Conservation (phyloP, 2,888 invertebrate genomes). For the Sarcophaga rosellei region DNA sequence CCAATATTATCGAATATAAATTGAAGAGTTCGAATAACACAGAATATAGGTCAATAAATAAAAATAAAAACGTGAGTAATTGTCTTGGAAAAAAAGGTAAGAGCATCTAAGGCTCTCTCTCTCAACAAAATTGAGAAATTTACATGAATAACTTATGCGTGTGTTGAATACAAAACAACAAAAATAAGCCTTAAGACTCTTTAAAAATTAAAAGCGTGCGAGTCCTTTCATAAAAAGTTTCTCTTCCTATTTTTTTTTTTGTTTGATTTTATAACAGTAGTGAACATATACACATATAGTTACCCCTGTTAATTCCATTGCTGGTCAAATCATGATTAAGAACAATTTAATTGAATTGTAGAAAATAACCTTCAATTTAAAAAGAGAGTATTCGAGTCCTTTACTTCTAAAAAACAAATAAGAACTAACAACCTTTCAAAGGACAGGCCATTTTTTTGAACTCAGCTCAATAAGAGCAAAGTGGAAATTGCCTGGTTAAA, state of each 20-base stretch:
- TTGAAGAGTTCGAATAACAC: not conserved
- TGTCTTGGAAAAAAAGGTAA: not conserved
- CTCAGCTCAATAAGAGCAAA: no score
- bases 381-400: not conserved
- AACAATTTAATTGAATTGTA: constrained; percentile 34
- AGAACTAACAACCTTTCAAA: no score
- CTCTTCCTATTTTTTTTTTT: no score
- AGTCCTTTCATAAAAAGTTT: no score
- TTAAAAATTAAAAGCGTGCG: no score
- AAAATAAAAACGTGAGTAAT: not conserved
- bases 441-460: no score
- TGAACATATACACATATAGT: no score
- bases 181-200: not conserved
- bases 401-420: no score
- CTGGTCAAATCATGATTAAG: not conserved
- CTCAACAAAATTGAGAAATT: not conserved
- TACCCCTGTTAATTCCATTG: no score
- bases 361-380: constrained; percentile 32
- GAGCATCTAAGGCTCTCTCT: not conserved
- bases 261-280: no score
- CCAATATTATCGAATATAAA: constrained; percentile 31
- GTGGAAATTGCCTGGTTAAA: no score
- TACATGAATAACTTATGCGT: constrained; percentile 26
- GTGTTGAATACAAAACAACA: not conserved
- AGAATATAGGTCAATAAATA: constrained; percentile 44